Evolutionary conservation across 2,797 vertebrate species (phyloP).

Genomic region (Cuculus canorus): DNA sequence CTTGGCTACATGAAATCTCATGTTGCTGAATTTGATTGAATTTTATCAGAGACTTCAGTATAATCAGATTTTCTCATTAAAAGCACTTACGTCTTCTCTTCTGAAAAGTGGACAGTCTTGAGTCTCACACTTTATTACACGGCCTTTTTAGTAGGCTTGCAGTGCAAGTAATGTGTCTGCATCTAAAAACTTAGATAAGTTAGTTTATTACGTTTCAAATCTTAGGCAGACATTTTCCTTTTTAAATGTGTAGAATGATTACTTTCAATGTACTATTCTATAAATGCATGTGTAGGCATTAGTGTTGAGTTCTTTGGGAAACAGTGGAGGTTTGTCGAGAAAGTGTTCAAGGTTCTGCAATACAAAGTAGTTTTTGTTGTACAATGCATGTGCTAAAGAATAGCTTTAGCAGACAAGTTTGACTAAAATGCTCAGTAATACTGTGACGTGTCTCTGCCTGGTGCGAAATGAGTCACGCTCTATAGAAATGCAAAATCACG

Average conservation of each 20-base stretch:
- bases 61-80: not conserved
- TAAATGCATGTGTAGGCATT: not conserved
- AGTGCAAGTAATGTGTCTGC: not conserved
- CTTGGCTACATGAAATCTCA: not conserved
- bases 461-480: slow-evolving; percentile 68
- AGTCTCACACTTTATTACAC: not conserved
- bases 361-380: slow-evolving; percentile 74
- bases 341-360: slow-evolving; percentile 12
- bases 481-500: slow-evolving; percentile 57
- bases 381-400: slow-evolving; percentile 18
- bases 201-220: not conserved
- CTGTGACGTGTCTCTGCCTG: slow-evolving; percentile 68
- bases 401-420: slow-evolving; percentile 43
- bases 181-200: not conserved
- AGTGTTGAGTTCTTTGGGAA: not conserved
- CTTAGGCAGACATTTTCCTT: not conserved
- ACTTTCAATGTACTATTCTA: not conserved
- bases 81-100: not conserved
- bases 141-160: not conserved
- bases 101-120: not conserved
- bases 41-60: not conserved
- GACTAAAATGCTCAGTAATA: slow-evolving; percentile 20
- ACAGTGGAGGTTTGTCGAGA: slow-evolving; percentile 61
- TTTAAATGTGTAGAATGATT: not conserved
- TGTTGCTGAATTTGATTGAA: not conserved